Percentiles rank a stretch among this genome's conserved stretches.
These are phyloP conservation scores for Pluvianellus socialis DNA, from an alignment of 2,113 vertebrate species.

Conservation along the genomic window DNA sequence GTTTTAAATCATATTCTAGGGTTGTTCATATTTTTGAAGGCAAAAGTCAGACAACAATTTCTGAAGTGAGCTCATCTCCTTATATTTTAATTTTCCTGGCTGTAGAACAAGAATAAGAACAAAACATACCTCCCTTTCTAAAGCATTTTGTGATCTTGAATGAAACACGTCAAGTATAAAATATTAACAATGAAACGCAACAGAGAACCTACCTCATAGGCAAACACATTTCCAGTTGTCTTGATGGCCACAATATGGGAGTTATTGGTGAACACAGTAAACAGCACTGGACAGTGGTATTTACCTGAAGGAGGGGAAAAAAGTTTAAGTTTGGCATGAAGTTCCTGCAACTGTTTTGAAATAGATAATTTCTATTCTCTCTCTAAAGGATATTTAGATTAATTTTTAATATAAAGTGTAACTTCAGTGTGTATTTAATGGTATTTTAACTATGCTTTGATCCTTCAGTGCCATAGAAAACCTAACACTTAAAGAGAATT, in stretches of 20 bases:
- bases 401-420: neutral
- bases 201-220: constrained; percentile 82
- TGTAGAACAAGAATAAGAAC: neutral
- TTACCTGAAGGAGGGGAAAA: constrained; percentile 77
- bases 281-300: constrained; percentile 95
- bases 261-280: constrained; percentile 95
- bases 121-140: neutral
- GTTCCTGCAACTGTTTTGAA: neutral
- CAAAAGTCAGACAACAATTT: neutral
- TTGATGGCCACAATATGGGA: constrained; percentile 92
- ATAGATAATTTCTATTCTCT: neutral
- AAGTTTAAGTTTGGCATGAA: neutral
- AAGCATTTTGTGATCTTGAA: neutral
- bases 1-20: neutral
- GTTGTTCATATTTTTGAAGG: neutral
- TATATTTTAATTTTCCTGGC: neutral
- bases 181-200: neutral
- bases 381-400: neutral
- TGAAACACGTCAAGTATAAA: neutral
- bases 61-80: neutral
- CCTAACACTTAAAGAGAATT: neutral
- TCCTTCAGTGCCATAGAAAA: neutral
- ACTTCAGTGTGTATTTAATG: neutral
- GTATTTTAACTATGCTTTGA: neutral
- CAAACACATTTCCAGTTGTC: constrained; percentile 93